Percentiles rank a stretch among this genome's conserved stretches.
phyloP scores from a whole-genome alignment of 2,888 invertebrate species.

The Thymelicus lineola region DNA sequence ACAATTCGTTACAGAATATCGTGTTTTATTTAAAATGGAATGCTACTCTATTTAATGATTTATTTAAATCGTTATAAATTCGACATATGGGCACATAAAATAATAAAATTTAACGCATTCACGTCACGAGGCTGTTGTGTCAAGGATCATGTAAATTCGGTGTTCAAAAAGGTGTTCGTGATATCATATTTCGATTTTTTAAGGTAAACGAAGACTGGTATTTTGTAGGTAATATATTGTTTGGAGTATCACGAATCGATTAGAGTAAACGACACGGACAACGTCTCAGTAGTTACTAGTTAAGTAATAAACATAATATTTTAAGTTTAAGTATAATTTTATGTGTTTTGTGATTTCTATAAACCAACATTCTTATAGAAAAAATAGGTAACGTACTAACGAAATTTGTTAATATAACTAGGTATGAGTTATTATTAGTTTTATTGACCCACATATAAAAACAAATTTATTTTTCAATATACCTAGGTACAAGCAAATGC shows the following conservation, averaged over 20 bases:
- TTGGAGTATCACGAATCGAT: neutral
- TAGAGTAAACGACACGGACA: no score
- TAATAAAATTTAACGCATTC: slow-evolving; percentile 29
- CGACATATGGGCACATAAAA: slow-evolving; percentile 11
- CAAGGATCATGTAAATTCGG: slow-evolving; percentile 26
- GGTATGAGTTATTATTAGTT: no score
- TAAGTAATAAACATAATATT: no score
- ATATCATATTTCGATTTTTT: slow-evolving; percentile 12
- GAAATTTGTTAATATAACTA: no score
- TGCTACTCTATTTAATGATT: slow-evolving; percentile 20
- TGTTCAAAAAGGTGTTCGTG: slow-evolving; percentile 6
- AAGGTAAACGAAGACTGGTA: neutral
- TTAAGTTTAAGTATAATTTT: no score
- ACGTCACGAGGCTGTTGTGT: slow-evolving; percentile 18
- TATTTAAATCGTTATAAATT: slow-evolving; percentile 5
- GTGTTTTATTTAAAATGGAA: slow-evolving; percentile 5
- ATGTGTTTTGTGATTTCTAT: no score
- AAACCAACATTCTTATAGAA: no score
- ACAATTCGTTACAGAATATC: slow-evolving; percentile 3
- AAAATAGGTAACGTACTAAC: no score
- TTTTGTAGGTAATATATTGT: neutral
- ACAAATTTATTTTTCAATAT: no score
- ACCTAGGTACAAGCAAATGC: neutral
- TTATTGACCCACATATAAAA: no score
- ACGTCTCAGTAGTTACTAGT: no score